A percentile compares a stretch with the other conserved stretches of the same genome.
Conservation (phyloP, 1,140 invertebrate species). For the Metopolophium dirhodum region DNA sequence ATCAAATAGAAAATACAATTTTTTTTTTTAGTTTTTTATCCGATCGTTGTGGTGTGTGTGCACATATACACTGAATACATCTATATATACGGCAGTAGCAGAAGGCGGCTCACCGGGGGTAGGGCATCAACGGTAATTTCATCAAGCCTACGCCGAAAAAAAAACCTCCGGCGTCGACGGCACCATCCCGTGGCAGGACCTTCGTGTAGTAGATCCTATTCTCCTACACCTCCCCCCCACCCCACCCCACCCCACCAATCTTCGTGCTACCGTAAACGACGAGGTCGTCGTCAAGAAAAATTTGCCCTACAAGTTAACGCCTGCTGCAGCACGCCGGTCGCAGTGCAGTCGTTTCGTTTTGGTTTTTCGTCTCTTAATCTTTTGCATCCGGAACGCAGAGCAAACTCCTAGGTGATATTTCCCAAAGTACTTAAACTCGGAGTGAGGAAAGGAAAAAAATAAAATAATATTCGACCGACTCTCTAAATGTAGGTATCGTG, state of each 20-base stretch:
- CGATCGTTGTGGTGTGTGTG: background rate
- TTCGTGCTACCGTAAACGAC: background rate
- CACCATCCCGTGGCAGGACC: background rate
- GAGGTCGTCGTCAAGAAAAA: background rate
- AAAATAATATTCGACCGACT: background rate
- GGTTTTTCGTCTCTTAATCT: conserved; percentile 29
- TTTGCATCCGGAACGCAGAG: background rate
- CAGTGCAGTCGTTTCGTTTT: background rate
- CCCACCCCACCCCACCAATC: too few relatives aligned
- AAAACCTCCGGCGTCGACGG: background rate
- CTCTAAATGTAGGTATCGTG: background rate
- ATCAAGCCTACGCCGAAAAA: conserved; percentile 2
- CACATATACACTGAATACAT: background rate
- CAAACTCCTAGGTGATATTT: background rate
- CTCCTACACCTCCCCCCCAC: background rate
- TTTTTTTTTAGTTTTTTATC: conserved; percentile 32
- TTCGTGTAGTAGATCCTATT: background rate
- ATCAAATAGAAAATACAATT: conserved; percentile 37
- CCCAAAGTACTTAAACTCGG: background rate
- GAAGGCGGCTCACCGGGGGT: too few relatives aligned
- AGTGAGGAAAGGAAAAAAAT: background rate
- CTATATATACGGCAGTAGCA: background rate
- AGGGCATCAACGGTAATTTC: background rate
- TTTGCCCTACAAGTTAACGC: background rate
- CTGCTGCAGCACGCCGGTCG: background rate